These are phyloP conservation scores for Synergus gifuensis DNA, from an alignment of 2,888 invertebrate species.

Conservation along the genomic window DNA sequence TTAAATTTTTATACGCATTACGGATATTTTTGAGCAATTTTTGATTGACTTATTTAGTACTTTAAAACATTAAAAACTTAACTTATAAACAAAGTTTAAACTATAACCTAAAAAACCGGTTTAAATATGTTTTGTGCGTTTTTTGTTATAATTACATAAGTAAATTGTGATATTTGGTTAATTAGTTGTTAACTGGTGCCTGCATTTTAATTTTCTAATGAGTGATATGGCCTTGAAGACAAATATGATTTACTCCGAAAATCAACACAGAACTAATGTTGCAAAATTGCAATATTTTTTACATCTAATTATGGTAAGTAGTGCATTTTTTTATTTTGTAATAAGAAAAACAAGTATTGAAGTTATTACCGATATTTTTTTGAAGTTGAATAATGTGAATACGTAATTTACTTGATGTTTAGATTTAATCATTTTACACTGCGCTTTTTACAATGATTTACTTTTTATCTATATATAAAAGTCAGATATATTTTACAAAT, in stretches of 20 bases:
- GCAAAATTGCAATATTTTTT: neutral
- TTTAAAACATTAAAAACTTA: neutral
- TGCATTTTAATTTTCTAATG: neutral
- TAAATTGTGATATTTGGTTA: neutral
- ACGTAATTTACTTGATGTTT: neutral
- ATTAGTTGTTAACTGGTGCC: neutral
- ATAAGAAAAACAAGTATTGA: neutral
- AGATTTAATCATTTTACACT: neutral
- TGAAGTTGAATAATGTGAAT: neutral
- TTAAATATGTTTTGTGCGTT: neutral
- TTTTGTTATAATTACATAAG: neutral
- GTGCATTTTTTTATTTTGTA: neutral
- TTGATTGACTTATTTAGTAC: neutral
- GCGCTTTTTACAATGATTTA: neutral
- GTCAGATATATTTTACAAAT: neutral
- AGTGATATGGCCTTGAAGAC: neutral
- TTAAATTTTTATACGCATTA: neutral
- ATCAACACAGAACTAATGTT: neutral
- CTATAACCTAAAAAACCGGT: neutral
- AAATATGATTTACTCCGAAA: neutral
- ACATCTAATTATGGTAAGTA: neutral
- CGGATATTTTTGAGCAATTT: neutral
- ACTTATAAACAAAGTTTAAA: neutral
- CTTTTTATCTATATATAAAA: neutral
- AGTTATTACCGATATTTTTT: neutral